Conservation (phyloP, 2,113 vertebrate species). For the Lagopus muta region DNA sequence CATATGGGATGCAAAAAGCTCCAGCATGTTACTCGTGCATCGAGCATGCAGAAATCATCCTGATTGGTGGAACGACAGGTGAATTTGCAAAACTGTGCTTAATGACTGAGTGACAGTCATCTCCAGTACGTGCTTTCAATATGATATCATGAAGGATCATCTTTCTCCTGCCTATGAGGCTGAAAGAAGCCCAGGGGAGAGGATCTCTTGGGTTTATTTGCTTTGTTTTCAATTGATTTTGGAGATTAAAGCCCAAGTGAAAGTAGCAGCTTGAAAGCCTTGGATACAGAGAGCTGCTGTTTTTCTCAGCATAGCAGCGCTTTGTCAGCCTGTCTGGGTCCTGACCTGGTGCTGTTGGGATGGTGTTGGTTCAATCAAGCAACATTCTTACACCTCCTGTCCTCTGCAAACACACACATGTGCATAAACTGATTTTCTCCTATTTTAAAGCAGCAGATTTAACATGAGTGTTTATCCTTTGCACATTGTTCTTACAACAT, state of each 20-base stretch:
- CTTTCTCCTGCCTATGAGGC: slow-evolving; percentile 32
- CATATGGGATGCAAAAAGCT: slow-evolving; percentile 10
- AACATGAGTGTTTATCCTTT: not conserved
- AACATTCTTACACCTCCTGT: not conserved
- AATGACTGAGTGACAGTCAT: slow-evolving; percentile 43
- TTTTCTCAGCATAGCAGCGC: not conserved
- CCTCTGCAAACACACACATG: not conserved
- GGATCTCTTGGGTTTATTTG: slow-evolving; percentile 49
- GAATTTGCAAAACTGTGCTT: slow-evolving; percentile 6
- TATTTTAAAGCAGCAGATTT: not conserved
- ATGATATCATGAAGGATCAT: slow-evolving; percentile 41
- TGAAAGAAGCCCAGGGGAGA: slow-evolving; percentile 26
- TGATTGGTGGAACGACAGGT: not conserved
- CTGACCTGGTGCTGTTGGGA: not conserved
- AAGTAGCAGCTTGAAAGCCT: slow-evolving; percentile 43
- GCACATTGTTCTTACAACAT: not conserved
- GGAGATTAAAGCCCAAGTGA: slow-evolving; percentile 60
- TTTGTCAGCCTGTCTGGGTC: not conserved
- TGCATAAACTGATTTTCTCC: not conserved
- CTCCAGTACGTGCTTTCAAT: slow-evolving; percentile 27
- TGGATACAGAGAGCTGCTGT: not conserved
- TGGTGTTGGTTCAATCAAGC: not conserved
- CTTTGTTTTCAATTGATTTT: slow-evolving; percentile 72
- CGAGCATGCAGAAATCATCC: not conserved
- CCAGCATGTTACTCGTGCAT: not conserved